Evolutionary conservation across 2,888 invertebrate genomes (phyloP).

Genomic region (Standfussiana lucernea): DNA sequence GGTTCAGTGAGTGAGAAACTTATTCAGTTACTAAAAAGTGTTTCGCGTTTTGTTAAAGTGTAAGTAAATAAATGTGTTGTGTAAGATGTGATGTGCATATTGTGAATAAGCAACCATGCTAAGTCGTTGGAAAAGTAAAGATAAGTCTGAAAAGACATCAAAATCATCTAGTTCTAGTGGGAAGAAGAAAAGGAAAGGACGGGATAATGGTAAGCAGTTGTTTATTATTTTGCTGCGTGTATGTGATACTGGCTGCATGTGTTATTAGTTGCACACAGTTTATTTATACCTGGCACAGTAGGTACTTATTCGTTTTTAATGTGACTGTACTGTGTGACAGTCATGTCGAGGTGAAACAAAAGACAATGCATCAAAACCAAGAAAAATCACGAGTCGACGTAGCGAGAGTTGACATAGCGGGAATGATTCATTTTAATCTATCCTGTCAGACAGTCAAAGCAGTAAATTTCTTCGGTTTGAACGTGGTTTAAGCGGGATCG

Average conservation of each 20-base stretch:
- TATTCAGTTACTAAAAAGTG: slow-evolving; percentile 29
- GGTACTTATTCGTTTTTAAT: too few species aligned
- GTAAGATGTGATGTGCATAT: slow-evolving; percentile 61
- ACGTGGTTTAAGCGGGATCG: too few species aligned
- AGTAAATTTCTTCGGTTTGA: too few species aligned
- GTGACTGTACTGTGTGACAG: too few species aligned
- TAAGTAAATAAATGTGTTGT: slow-evolving; percentile 54
- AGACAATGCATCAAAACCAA: too few species aligned
- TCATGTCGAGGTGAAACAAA: too few species aligned
- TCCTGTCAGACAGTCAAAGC: too few species aligned
- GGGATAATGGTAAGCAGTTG: slow-evolving; percentile 93
- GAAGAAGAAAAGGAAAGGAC: slow-evolving; percentile 96
- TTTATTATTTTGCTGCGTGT: slow-evolving; percentile 18
- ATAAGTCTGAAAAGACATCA: slow-evolving; percentile 93
- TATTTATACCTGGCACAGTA: too few species aligned
- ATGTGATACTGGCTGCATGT: not conserved
- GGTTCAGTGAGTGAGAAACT: slow-evolving; percentile 28
- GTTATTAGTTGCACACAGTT: too few species aligned
- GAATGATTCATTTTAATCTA: too few species aligned
- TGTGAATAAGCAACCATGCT: slow-evolving; percentile 90
- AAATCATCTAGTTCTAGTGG: slow-evolving; percentile 90
- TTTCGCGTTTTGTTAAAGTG: slow-evolving; percentile 15
- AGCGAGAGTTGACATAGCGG: too few species aligned
- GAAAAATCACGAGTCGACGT: too few species aligned
- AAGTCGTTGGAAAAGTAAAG: slow-evolving; percentile 96